Conservation (phyloP, 2,113 vertebrate genomes). For the Penelope pileata region DNA sequence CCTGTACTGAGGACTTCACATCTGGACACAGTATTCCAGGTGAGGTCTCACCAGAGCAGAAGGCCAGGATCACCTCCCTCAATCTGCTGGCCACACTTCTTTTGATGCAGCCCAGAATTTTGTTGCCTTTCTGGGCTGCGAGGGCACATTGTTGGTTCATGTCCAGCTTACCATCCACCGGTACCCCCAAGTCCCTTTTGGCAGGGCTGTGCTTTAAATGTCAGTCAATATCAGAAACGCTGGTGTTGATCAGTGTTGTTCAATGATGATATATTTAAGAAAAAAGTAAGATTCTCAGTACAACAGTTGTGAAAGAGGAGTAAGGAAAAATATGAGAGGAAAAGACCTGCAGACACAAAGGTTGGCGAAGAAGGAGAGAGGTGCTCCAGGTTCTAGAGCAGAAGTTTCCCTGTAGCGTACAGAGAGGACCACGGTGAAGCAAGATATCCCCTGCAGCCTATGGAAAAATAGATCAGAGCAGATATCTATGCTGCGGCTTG, state of each 20-base stretch:
- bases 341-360: neutral
- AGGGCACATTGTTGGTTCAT: no score
- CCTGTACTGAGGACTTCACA: no score
- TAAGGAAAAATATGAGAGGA: neutral
- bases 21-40: no score
- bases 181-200: no score
- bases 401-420: neutral
- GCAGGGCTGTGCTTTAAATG: no score
- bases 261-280: neutral
- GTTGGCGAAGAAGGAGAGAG: neutral
- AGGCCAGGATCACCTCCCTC: no score
- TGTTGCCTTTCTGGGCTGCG: no score
- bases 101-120: no score
- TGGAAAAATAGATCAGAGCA: neutral
- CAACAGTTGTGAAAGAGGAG: neutral
- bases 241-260: neutral
- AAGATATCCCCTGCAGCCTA: neutral
- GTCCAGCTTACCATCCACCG: no score
- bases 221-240: neutral
- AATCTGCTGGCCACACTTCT: no score
- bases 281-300: neutral
- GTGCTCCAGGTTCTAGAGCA: neutral
- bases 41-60: no score
- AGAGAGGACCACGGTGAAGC: neutral
- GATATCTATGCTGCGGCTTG: neutral